Evolutionary conservation across 1,140 invertebrate species (phyloP).

Genomic region (Pogonognathellus flavescens): DNA sequence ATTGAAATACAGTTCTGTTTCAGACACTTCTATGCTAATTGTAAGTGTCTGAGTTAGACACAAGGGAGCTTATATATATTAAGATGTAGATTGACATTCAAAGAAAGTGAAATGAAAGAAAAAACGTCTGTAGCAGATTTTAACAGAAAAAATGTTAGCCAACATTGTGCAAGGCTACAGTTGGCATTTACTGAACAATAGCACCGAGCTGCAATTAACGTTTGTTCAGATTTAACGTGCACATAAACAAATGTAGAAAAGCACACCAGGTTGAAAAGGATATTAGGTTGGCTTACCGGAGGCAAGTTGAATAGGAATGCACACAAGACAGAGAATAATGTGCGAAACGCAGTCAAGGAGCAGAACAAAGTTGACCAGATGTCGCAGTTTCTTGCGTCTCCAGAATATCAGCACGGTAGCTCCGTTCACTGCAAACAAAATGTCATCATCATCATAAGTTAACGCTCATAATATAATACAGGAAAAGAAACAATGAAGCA

Average conservation of each 20-base stretch:
- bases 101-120: background rate
- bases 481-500: background rate
- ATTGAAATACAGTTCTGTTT: background rate
- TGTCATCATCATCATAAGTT: conserved; percentile 6
- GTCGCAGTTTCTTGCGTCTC: conserved; percentile 61
- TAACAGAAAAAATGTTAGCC: background rate
- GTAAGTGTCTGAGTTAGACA: background rate
- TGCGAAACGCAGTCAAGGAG: conserved; percentile 65
- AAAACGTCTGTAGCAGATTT: background rate
- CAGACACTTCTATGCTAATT: too few species aligned
- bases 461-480: background rate
- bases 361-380: conserved; percentile 65
- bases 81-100: background rate
- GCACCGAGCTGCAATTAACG: background rate
- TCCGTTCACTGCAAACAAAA: conserved; percentile 62
- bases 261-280: too few species aligned
- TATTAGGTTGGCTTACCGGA: conserved; percentile 16
- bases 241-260: background rate
- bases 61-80: background rate
- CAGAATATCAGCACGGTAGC: conserved; percentile 63
- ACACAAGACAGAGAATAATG: conserved; percentile 61
- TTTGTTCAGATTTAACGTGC: too few species aligned
- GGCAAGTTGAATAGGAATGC: conserved; percentile 61
- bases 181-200: background rate
- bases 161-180: background rate